Base-by-base conservation (phyloP, 2,888 invertebrate genomes). In the Ectemnius cavifrons region DNA sequence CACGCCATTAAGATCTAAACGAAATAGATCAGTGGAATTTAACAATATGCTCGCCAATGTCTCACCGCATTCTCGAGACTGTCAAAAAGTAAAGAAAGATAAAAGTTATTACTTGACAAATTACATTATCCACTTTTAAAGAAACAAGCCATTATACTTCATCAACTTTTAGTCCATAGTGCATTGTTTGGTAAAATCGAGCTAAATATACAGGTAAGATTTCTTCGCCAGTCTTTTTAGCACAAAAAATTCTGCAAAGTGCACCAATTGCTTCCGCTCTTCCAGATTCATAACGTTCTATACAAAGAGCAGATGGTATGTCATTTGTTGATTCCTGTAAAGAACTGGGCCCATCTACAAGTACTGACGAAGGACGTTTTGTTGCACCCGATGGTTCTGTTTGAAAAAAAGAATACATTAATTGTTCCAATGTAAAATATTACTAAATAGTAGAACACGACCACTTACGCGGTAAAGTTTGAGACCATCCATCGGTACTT, bases 251-350 rank as follows among this genome's bases (percentile, higher is more conserved):
- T 85, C 98, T 94, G 91, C 99, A 99, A 23, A 99, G 92, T 2
- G 99, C 96, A 23, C 98, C 99, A 85, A 99, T 93, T 0, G 99
- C 99, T 91, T 98, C 98, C 0, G 99, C 99, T 73, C 97, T 94
- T 1, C 99, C 96, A 77, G 95, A 94, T 90, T 96, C 96, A 85
- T 95, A 96, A 81, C 95, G 95, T 85, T 96, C 94, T 87, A 96
- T 95, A 65, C 95, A 95, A 65, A 96, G 91, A 59, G 94, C 93
- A 14, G 94, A 91, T 1, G 95, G 94, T 59, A 96, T 92, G 77
- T 95, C 95, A 0, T 93, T 93, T 11, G 84, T 65, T 2, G 94
- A 92, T 87, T 94, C 94, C 71, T 93, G 93, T 37, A 95, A 90
- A 0, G 95, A 94, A 84, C 93, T 93, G 0, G 95, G 94, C 72